These are phyloP conservation scores for Mus musculus DNA, from an alignment of 2,113 vertebrate species.

Conservation along the genomic window DNA sequence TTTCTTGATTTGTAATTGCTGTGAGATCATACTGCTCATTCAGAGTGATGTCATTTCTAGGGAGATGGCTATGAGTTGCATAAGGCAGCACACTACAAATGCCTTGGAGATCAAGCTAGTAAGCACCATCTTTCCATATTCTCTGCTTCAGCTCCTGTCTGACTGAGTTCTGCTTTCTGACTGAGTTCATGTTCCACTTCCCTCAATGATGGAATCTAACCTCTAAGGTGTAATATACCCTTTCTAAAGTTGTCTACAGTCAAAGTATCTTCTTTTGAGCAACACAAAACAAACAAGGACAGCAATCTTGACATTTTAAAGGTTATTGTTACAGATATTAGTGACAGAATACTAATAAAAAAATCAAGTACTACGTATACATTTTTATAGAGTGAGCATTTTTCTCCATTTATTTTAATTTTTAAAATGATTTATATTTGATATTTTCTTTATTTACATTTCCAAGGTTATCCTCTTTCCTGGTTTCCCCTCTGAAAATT, in stretches of 20 bases:
- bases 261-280: not conserved
- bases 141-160: not conserved
- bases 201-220: not conserved
- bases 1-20: not conserved
- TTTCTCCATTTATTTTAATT: no score
- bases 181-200: not conserved
- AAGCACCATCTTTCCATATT: not conserved
- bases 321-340: not conserved
- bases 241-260: not conserved
- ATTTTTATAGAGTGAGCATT: not conserved
- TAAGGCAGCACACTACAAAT: not conserved
- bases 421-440: no score
- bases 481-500: no score
- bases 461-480: no score
- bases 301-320: not conserved
- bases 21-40: not conserved
- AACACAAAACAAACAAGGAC: not conserved
- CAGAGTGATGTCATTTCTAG: not conserved
- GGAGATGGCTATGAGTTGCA: not conserved
- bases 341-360: not conserved
- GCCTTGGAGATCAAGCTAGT: not conserved
- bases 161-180: not conserved
- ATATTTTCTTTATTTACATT: no score
- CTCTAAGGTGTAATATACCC: not conserved
- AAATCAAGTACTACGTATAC: accelerated